Base-by-base conservation (phyloP, 35 echinoderm and acorn worm genomes). In the Holothuria glaberrima region DNA sequence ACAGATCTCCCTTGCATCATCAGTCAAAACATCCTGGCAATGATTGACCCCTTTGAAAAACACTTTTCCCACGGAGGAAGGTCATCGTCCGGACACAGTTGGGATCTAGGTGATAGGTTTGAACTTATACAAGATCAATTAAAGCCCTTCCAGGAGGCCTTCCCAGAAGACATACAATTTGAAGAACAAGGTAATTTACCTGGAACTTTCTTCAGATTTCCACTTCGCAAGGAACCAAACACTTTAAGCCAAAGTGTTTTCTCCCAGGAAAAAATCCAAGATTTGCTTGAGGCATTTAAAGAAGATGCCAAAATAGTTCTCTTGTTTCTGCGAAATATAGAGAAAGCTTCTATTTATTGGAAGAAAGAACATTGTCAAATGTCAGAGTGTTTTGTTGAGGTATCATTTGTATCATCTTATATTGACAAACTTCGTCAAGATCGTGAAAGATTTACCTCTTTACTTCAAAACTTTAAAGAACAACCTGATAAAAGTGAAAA, bases 11-110 rank as follows among this genome's bases (percentile, higher is more conserved):
- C 94, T 5, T 84, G 90, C n/a, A 81, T 95, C 44, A 45, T 95
- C 5, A 95, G 94, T 50, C 83, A 73, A 46, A 27, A 77, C 3
- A 20, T 90, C 19, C 31, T 95, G 24, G 91, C 87, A 16, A 85
- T 92, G 28, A 63, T 95, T 4, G 94, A 95, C 68, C 94, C 94
- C 26, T 82, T 78, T 24, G 88, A 90, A 68, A 78, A 30, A 73
- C 56, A 90, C 71, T 92, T 95, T 48, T 54, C 1, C 50, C 12
- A 0, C 0, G 66, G 31, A 69, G 21, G 66, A 20, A 69, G 9
- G 22, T 0, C 66, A 31, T 61, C 2, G 22, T 84, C 80, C 18
- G 80, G 80, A 30, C 29, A 7, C 57, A 59, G 58, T 4, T 84
- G 59, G 54, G 9, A 30, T 20, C 56, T 84, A 32, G n/a, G 56